Evolutionary conservation across 2,113 vertebrate species (phyloP).

Genomic region (Melanerpes formicivorus): DNA sequence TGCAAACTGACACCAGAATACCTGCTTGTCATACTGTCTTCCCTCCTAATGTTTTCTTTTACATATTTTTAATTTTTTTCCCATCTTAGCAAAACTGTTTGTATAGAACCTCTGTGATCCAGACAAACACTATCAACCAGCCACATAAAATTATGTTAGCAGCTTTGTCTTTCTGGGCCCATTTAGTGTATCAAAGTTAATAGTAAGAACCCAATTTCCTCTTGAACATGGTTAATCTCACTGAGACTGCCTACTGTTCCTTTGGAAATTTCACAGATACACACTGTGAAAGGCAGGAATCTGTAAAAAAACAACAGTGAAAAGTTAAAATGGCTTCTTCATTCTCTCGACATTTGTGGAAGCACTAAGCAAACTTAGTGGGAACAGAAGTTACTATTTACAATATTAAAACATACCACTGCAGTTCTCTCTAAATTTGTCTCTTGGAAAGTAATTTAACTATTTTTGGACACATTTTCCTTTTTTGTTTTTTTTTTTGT

Average conservation of each 20-base stretch:
- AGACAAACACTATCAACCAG: not conserved
- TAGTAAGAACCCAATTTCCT: not conserved
- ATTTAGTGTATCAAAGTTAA: not conserved
- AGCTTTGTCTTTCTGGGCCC: not conserved
- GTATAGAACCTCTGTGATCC: not conserved
- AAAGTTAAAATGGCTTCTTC: not conserved
- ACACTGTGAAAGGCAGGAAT: not conserved
- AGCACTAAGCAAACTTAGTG: not conserved
- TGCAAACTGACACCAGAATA: too few species aligned
- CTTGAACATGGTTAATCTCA: not conserved
- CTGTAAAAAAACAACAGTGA: not conserved
- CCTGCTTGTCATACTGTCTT: too few species aligned
- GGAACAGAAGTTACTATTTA: not conserved
- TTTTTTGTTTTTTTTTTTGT: not conserved
- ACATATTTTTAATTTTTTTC: not conserved
- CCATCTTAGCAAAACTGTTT: not conserved
- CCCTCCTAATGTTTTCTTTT: not conserved
- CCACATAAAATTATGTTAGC: not conserved
- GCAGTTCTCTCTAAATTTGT: not conserved
- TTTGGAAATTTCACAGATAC: constrained; percentile 4
- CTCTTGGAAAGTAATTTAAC: not conserved
- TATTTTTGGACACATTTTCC: not conserved
- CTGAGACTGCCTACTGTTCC: not conserved
- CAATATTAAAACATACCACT: not conserved
- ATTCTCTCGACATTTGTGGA: not conserved